These are phyloP conservation scores for Liolophura sinensis DNA, from an alignment of 1,140 invertebrate genomes.

Conservation along the genomic window DNA sequence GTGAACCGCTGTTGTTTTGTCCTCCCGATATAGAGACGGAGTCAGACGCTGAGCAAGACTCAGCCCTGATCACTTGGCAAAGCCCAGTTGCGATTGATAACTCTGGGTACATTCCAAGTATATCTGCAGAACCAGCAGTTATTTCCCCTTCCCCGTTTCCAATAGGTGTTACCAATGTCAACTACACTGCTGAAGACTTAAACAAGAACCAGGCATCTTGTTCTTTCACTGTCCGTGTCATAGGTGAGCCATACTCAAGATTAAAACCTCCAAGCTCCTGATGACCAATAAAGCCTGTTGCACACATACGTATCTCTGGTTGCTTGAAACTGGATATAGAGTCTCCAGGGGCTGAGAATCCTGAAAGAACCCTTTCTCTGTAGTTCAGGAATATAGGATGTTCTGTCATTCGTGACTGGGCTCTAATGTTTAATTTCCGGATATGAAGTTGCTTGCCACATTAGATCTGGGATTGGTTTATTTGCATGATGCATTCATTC, in stretches of 20 bases:
- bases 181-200: constrained; percentile 59
- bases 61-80: constrained; percentile 63
- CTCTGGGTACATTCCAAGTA: constrained; percentile 44
- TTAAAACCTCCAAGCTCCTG: no score
- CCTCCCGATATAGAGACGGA: constrained; percentile 59
- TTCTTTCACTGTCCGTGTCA: constrained; percentile 58
- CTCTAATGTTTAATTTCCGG: no score
- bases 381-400: no score
- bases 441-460: no score
- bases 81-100: constrained; percentile 58
- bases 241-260: constrained; percentile 45
- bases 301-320: no score
- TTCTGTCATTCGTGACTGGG: no score
- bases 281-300: no score
- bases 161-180: constrained; percentile 58
- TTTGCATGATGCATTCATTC: no score
- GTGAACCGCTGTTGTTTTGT: constrained; percentile 63
- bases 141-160: constrained; percentile 56
- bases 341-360: no score
- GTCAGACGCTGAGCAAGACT: constrained; percentile 60
- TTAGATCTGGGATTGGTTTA: no score
- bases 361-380: no score
- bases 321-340: no score
- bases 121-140: constrained; percentile 59
- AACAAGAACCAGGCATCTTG: constrained; percentile 59